These are phyloP conservation scores for Sebastes variabilis DNA, from an alignment of 2,797 vertebrate genomes.

Conservation along the genomic window DNA sequence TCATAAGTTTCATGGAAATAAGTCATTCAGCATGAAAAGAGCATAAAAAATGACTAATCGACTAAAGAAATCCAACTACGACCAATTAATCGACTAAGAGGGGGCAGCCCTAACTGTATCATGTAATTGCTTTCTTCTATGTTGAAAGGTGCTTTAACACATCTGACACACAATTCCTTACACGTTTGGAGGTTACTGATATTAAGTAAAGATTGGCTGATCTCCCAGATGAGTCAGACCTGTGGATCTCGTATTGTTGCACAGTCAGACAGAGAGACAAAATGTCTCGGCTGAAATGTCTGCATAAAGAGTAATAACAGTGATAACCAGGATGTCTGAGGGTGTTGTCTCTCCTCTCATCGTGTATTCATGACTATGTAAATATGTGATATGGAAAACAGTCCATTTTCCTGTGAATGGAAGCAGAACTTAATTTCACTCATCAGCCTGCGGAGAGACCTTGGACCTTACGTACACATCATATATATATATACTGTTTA, in stretches of 20 bases:
- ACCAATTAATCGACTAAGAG: no score
- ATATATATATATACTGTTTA: neutral
- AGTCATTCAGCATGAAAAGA: no score
- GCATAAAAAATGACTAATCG: no score
- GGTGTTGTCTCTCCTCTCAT: slow-evolving; percentile 18
- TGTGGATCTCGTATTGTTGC: neutral
- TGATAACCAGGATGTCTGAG: slow-evolving; percentile 6
- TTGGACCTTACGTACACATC: neutral
- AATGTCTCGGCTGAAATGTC: neutral
- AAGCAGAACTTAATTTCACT: neutral
- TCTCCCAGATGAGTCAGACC: neutral
- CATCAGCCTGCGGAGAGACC: neutral
- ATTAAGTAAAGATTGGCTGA: slow-evolving; percentile 6
- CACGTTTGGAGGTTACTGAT: neutral
- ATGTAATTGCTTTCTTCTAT: neutral
- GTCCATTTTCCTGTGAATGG: neutral
- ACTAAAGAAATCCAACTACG: no score
- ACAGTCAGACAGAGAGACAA: neutral
- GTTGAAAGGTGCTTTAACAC: neutral
- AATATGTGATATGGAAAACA: slow-evolving; percentile 29
- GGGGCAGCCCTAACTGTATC: neutral
- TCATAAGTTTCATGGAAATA: no score
- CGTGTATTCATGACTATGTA: slow-evolving; percentile 17
- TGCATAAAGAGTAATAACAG: neutral
- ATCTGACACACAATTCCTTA: neutral